Conservation (phyloP, 2,113 vertebrate genomes). For the Cephalopterus ornatus region DNA sequence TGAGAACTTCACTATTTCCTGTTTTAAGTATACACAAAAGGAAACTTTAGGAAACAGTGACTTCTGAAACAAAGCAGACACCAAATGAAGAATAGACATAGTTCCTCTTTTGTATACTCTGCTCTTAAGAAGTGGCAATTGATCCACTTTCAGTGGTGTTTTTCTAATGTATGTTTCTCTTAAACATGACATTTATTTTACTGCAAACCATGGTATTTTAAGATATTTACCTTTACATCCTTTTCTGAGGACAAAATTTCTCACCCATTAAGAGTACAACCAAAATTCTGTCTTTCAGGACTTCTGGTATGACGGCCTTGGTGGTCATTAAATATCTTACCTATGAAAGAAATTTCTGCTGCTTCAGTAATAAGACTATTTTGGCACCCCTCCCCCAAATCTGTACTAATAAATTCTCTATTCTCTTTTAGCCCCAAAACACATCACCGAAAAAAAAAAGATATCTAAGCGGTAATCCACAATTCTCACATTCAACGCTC, state of each 20-base stretch:
- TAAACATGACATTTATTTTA: not conserved
- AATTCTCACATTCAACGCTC: not conserved
- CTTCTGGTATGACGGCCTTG: not conserved
- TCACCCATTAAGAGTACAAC: not conserved
- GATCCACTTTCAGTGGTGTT: not conserved
- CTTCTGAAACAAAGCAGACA: not conserved
- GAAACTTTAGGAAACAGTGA: not conserved
- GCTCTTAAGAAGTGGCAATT: not conserved
- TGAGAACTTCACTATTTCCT: not conserved
- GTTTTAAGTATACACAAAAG: not conserved
- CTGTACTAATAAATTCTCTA: not conserved
- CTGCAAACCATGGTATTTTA: not conserved
- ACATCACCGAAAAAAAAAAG: accelerated
- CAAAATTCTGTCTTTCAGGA: not conserved
- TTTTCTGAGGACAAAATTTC: not conserved
- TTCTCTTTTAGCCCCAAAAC: not conserved
- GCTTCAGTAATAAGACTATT: not conserved
- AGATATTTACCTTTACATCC: not conserved
- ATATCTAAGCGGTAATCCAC: not conserved
- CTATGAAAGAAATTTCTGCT: not conserved
- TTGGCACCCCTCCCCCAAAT: not conserved
- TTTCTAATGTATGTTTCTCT: not conserved
- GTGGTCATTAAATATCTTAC: not conserved
- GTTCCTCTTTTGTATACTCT: accelerated
- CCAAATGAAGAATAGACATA: not conserved